Conservation (phyloP, 2,888 invertebrate species). For the Nephrocerus scutellatus region DNA sequence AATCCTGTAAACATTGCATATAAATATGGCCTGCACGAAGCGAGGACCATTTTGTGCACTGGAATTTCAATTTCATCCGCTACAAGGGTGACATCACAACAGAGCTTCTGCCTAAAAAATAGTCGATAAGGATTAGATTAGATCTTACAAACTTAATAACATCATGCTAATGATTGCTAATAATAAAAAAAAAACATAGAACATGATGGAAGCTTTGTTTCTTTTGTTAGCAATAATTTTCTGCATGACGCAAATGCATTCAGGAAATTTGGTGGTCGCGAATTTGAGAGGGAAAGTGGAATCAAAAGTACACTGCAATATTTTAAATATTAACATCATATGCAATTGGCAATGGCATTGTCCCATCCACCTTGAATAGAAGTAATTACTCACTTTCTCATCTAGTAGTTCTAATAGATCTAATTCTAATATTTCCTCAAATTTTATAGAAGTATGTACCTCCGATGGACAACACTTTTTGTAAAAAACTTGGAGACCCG, state of each 20-base stretch:
- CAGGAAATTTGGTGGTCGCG: no score
- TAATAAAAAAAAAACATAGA: not conserved
- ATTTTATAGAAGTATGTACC: no score
- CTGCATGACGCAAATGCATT: no score
- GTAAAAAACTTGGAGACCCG: no score
- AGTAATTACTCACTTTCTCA: constrained; percentile 62
- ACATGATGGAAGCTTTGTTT: not conserved
- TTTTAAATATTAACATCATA: no score
- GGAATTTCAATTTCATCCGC: constrained; percentile 72
- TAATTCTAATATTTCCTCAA: no score
- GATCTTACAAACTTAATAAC: not conserved
- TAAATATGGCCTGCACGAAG: constrained; percentile 91
- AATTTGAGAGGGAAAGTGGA: no score
- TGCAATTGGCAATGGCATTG: no score
- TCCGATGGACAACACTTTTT: no score
- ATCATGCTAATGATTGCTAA: not conserved
- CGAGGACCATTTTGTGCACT: constrained; percentile 88
- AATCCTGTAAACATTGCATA: constrained; percentile 95
- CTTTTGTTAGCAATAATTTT: no score
- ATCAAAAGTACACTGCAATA: no score
- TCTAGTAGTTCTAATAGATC: no score
- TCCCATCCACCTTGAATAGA: constrained; percentile 26
- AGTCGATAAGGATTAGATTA: not conserved
- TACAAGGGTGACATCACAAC: constrained; percentile 82
- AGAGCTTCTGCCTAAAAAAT: constrained; percentile 60